Evolutionary conservation across 2,113 vertebrate species (phyloP), one percentile per base, ranked within the genome.

Genomic region (Chascanopsetta lugubris): DNA sequence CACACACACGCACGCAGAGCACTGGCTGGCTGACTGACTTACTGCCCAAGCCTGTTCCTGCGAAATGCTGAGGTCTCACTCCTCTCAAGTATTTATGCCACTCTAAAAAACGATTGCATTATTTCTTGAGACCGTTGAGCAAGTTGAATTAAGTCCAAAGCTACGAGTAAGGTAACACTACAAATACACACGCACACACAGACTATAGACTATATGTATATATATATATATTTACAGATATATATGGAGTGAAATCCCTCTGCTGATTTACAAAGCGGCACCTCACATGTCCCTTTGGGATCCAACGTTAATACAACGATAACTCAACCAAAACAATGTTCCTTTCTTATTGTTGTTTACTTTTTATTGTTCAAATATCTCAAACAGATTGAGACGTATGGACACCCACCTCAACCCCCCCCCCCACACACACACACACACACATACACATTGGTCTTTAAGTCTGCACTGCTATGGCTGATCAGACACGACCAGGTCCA

Each of bases 401-500:
- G 21, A 62, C 51, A 32, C 43, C 26, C 10, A 0, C 3, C 1
- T 5, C 4, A 62, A 51, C 32, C 43, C 26, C 10, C 0, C 3
- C 1, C 6, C 4, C 0, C 17, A n/a, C n/a, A n/a, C n/a, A n/a
- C n/a, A n/a, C n/a, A n/a, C n/a, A n/a, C n/a, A n/a, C n/a, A n/a
- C n/a, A n/a, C n/a, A n/a, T n/a, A n/a, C n/a, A n/a, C n/a, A n/a
- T 24, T 46, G 43, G 20, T 48, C 57, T 82, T 84, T 50, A 56
- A 69, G 59, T 83, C 79, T 80, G 67, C 45, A 43, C 42, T 63
- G 68, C 63, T 21, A 61, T 27, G 48, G 60, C 66, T 51, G 70
- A 80, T 80, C 76, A 80, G 71, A 82, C 72, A 40, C 61, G 12
- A 25, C 60, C 86, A 77, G 46, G 84, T 77, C 84, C 74, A 60